phyloP scores from a whole-genome alignment of 2,113 vertebrate species.

The Harpagus bidentatus region DNA sequence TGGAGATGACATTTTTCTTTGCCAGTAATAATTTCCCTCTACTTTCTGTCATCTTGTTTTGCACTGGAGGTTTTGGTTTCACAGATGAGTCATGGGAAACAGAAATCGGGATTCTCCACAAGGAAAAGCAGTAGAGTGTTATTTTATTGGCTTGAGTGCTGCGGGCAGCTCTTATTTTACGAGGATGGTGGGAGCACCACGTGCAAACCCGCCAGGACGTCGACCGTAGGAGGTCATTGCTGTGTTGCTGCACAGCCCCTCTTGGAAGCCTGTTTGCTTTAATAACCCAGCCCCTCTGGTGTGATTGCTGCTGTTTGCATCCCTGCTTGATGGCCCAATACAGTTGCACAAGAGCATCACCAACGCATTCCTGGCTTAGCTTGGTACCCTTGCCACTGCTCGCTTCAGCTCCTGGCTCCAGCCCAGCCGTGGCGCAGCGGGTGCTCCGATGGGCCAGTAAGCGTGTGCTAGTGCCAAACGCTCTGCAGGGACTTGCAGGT shows the following conservation, averaged over 20 bases:
- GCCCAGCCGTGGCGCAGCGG: fast-evolving
- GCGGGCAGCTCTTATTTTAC: not conserved
- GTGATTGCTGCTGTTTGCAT: not conserved
- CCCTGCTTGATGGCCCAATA: not conserved
- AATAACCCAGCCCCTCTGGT: not conserved
- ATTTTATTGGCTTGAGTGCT: not conserved
- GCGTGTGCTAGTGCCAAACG: fast-evolving
- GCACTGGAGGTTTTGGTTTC: not conserved
- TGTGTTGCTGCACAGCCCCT: not conserved
- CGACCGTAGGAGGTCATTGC: not conserved
- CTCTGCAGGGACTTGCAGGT: not conserved
- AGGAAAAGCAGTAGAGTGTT: not conserved
- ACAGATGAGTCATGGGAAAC: conserved; percentile 2
- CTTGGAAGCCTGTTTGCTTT: not conserved
- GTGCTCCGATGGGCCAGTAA: not conserved
- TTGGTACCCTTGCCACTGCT: fast-evolving
- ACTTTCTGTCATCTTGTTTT: not conserved
- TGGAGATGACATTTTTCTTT: not conserved
- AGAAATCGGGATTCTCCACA: not conserved
- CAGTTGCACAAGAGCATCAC: not conserved
- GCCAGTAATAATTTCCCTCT: conserved; percentile 4
- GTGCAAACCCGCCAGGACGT: not conserved
- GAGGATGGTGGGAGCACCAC: not conserved
- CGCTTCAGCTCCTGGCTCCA: not conserved
- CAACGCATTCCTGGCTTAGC: not conserved